Evolutionary conservation across 2,113 vertebrate genomes (phyloP).

Genomic region (Podarcis muralis): DNA sequence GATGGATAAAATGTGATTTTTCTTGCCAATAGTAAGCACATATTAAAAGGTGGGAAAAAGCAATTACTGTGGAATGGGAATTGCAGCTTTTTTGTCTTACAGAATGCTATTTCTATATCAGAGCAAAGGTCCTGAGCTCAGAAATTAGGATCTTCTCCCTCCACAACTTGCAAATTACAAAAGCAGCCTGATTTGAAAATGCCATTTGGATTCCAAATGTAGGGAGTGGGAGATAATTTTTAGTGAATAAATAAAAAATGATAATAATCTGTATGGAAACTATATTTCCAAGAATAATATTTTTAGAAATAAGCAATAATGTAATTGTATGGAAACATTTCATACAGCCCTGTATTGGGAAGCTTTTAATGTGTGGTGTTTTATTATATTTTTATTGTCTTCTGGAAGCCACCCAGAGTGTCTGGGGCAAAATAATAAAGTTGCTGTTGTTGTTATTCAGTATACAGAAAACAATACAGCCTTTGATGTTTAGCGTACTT

Average conservation of each 20-base stretch:
- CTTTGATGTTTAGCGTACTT: not conserved
- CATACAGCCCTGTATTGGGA: too few relatives aligned
- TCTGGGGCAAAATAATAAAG: too few relatives aligned
- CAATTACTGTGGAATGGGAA: not conserved
- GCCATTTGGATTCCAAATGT: not conserved
- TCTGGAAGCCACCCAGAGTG: too few relatives aligned
- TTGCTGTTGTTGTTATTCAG: too few relatives aligned
- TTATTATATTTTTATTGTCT: too few relatives aligned
- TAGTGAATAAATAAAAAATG: not conserved
- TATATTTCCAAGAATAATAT: not conserved
- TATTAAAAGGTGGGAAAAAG: conserved; percentile 3
- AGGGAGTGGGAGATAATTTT: not conserved
- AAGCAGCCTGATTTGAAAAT: not conserved
- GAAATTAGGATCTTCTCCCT: not conserved
- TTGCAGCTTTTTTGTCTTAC: too few relatives aligned
- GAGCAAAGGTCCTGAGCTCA: not conserved
- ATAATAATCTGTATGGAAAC: not conserved
- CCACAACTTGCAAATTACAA: not conserved
- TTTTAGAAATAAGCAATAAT: too few relatives aligned
- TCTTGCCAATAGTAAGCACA: not conserved
- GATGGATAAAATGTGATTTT: conserved; percentile 19
- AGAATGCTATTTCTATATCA: not conserved
- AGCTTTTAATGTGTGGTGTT: too few relatives aligned
- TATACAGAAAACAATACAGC: not conserved
- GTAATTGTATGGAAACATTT: too few relatives aligned